Evolutionary conservation across 2,888 invertebrate genomes (phyloP).

Genomic region (Temnothorax unifasciatus): DNA sequence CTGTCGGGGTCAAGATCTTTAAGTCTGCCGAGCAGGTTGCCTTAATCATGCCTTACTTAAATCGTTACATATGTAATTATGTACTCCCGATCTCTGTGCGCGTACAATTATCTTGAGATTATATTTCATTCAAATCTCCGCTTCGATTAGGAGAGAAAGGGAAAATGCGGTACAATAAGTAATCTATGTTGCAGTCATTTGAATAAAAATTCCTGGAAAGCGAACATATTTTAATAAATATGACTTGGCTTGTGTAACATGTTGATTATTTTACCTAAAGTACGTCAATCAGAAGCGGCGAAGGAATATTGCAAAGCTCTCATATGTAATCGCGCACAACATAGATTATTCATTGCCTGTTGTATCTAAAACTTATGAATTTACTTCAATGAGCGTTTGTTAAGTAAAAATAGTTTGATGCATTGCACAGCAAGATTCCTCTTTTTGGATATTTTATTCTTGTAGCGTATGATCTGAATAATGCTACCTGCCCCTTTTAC

Average conservation of each 20-base stretch:
- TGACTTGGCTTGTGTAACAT: background rate
- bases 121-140: constrained; percentile 32
- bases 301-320: background rate
- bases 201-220: constrained; percentile 5
- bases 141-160: background rate
- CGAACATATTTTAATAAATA: constrained; percentile 1
- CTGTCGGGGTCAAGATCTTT: constrained; percentile 47
- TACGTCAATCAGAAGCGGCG: background rate
- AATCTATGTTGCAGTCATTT: constrained; percentile 32
- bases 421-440: background rate
- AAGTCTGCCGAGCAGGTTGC: constrained; percentile 61
- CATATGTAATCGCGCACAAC: background rate
- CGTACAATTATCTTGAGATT: constrained; percentile 44
- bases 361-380: constrained; percentile 5
- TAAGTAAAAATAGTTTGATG: constrained; percentile 19
- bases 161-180: constrained; percentile 21
- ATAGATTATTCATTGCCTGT: constrained; percentile 22
- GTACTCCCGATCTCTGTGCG: constrained; percentile 38
- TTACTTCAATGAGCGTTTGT: constrained; percentile 14
- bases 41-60: constrained; percentile 67
- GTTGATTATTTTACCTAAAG: background rate
- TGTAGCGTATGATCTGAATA: constrained; percentile 28
- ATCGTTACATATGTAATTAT: constrained; percentile 50
- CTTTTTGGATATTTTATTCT: constrained; percentile 2
- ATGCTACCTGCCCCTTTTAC: constrained; percentile 31